Evolutionary conservation across 2,888 invertebrate species (phyloP), one percentile per base, ranked within the genome.

Genomic region (Psococerastis gibbosa): DNA sequence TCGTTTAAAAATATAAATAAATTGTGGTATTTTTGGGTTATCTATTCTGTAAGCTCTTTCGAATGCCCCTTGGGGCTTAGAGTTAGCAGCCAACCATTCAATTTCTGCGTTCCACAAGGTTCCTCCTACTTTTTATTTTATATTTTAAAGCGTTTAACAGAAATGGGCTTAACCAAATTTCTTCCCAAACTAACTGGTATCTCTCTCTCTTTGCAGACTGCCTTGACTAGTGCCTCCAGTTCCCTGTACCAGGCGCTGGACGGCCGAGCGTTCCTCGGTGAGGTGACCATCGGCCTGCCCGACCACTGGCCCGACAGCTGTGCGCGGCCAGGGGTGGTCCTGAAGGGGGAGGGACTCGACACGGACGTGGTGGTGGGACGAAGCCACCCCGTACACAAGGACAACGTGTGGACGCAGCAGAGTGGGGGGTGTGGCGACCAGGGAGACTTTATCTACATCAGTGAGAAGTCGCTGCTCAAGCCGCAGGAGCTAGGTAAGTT

Each of bases 361-460:
- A 62, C 70, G 8, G 71, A 75, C 52, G 59, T 75, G 38, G 55
- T 66, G 22, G 59, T 70, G 18, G 66, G 66, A 3, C 56, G 58
- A 8, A 65, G 66, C 20, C 67, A 70, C 49, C 64, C 66, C 3
- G 58, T 70, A 35, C 69, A 68, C 47, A 63, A 63, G 3, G 61
- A 66, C 52, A 52, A 59, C 8, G 62, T 69, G n/a, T 73, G 69
- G 67, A 74, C 74, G 1, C 69, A 71, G 52, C 74, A 74, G 54
- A 68, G 69, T 2, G 61, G 67, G 20, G 70, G 70, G 8, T 75
- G 75, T 51, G 72, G 71, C 3, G 62, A 66, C 49, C 57, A 55
- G 3, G 75, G 73, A 0, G 70, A 72, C 52, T 71, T 70, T 54
- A 68, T 75, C 38, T 70, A 66, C 51, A 49, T 71, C 17, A 60